Evolutionary conservation across 2,113 vertebrate genomes (phyloP).

Genomic region (Megaptera novaeangliae): DNA sequence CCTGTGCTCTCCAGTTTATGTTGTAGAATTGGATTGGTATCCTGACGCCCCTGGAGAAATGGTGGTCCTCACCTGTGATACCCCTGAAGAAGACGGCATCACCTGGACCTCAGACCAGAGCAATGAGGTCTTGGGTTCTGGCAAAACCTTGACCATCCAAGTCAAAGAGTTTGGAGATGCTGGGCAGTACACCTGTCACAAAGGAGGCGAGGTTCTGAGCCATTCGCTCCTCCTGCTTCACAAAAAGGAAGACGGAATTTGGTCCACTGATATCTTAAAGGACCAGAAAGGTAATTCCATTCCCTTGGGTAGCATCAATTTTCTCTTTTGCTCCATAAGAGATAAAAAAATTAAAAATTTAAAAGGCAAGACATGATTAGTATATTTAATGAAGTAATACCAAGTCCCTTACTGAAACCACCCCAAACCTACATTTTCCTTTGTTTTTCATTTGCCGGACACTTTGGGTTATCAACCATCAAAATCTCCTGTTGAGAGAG

Average conservation of each 20-base stretch:
- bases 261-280: constrained; percentile 73
- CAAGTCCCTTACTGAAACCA: background rate
- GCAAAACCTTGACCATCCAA: constrained; percentile 68
- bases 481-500: background rate
- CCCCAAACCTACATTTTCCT: background rate
- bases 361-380: background rate
- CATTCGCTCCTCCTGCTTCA: constrained; percentile 73
- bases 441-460: constrained; percentile 10
- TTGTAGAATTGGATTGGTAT: constrained; percentile 79
- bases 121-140: constrained; percentile 38
- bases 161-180: constrained; percentile 79
- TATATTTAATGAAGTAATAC: background rate
- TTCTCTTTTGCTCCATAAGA: background rate
- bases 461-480: background rate
- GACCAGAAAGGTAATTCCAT: constrained; percentile 68
- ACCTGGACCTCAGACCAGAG: constrained; percentile 71
- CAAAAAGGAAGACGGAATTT: constrained; percentile 66
- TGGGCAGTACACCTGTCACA: constrained; percentile 78
- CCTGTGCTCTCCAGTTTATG: constrained; percentile 63
- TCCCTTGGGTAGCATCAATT: background rate
- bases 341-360: background rate
- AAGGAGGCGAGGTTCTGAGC: constrained; percentile 35
- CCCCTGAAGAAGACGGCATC: constrained; percentile 60
- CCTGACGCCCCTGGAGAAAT: constrained; percentile 54
- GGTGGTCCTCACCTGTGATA: constrained; percentile 75